Evolutionary conservation across 2,113 vertebrate species (phyloP).

Genomic region (Mus pahari): DNA sequence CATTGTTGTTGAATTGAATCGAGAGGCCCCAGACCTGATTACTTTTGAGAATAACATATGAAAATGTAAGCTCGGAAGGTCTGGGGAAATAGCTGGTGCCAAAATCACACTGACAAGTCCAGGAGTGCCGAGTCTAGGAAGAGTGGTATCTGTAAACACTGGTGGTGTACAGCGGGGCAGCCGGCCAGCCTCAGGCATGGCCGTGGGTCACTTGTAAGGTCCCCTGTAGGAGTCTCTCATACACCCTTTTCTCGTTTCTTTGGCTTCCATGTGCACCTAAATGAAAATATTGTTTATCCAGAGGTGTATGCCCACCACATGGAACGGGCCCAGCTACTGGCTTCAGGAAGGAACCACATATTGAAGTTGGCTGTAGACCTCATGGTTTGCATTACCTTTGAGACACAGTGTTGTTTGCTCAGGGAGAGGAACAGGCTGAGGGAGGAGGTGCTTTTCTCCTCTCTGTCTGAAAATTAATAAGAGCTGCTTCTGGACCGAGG

Average conservation of each 20-base stretch:
- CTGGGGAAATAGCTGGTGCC: background rate
- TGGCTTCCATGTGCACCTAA: slow-evolving; percentile 18
- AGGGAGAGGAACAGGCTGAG: background rate
- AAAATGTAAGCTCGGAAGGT: slow-evolving; percentile 50
- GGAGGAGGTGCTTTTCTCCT: background rate
- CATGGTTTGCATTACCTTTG: background rate
- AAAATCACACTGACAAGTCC: slow-evolving; percentile 9
- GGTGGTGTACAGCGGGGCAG: no score
- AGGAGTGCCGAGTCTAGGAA: background rate
- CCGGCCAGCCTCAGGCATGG: background rate
- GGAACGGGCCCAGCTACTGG: background rate
- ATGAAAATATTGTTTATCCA: slow-evolving; percentile 27
- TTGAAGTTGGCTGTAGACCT: slow-evolving; percentile 21
- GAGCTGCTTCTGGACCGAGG: background rate
- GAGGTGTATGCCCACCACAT: background rate
- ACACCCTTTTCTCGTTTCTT: background rate
- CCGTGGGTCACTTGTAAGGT: background rate
- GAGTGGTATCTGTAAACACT: rapidly evolving
- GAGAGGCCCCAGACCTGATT: background rate
- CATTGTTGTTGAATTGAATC: background rate
- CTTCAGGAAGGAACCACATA: background rate
- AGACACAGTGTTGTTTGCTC: slow-evolving; percentile 3
- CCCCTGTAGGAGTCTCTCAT: background rate
- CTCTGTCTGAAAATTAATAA: slow-evolving; percentile 51
- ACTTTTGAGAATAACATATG: slow-evolving; percentile 6